Conservation (phyloP, 2,113 vertebrate genomes). For the Sebastes schlegelii region DNA sequence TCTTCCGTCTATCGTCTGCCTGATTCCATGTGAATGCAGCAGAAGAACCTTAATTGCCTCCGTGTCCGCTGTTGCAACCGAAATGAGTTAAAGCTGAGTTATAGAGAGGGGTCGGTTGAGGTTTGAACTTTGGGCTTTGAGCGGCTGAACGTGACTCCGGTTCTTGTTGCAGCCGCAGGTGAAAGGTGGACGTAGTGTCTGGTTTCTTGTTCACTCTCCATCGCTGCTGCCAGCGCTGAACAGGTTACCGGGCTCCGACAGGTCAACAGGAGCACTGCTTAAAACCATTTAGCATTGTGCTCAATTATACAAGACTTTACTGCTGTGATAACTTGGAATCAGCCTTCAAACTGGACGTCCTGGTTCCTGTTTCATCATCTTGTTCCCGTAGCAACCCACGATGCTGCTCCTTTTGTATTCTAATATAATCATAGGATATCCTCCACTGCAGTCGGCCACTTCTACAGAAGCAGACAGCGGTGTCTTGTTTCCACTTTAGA, state of each 20-base stretch:
- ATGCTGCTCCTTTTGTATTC: no score
- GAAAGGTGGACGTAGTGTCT: constrained; percentile 61
- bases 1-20: no score
- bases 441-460: no score
- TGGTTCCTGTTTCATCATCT: no score
- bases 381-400: no score
- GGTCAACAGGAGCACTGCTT: background rate
- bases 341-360: no score
- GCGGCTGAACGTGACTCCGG: constrained; percentile 15
- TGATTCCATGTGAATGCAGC: no score
- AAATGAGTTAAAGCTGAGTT: background rate
- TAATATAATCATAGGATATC: no score
- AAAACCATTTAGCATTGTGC: background rate
- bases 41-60: background rate
- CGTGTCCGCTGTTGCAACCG: background rate
- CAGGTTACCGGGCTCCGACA: background rate
- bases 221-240: constrained; percentile 13
- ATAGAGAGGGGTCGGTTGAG: background rate
- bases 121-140: background rate
- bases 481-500: no score
- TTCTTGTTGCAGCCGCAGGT: constrained; percentile 29
- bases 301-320: no score
- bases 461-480: no score
- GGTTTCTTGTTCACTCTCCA: constrained; percentile 44
- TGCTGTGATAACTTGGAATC: no score